Evolutionary conservation across 2,888 invertebrate species (phyloP), one percentile per base, ranked within the genome.

Genomic region (Epinotia ramella): DNA sequence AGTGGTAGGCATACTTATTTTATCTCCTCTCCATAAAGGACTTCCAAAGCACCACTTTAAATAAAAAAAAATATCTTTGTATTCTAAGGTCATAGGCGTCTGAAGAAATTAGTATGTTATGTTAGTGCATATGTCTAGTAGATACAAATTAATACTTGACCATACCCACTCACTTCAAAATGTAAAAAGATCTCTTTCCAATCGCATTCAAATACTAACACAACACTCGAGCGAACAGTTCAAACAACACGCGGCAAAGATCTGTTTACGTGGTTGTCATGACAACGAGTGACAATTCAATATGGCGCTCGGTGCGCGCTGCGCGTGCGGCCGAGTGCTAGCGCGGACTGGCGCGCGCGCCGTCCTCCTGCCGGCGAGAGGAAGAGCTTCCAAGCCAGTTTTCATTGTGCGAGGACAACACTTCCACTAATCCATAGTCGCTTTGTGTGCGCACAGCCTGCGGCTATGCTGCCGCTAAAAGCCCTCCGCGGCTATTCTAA

Each of bases 191-290:
- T 66, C 53, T 33, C 53, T 46, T 63, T 46, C 62, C 46, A 44
- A 62, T 56, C 46, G 75, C 77, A 73, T 75, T 78, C 78, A 69
- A 77, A 71, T 76, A 62, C 63, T 69, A 66, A 60, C 78, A 78
- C 79, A 80, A 79, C 79, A 82, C 81, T 71, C 53, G 74, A 76
- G 73, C 77, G 16, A 81, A 80, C 80, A 79, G 74, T 76, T 60
- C 73, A 78, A 77, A 78, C 74, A 64, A 78, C 73, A 73, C 75
- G 79, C 82, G 74, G 67, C 73, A 81, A 80, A 77, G 80, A 79
- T 84, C 86, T 90, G 89, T 91, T 89, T 90, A 91, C 91, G 87
- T 90, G 88, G 94, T 93, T 84, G 92, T 91, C 94, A 94, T 94
- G 88, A 89, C 87, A 93, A 94, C 93, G 86, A 83, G 84, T 81